These are phyloP conservation scores for Acanthochromis polyacanthus DNA, from an alignment of 2,113 vertebrate genomes.

Conservation along the genomic window DNA sequence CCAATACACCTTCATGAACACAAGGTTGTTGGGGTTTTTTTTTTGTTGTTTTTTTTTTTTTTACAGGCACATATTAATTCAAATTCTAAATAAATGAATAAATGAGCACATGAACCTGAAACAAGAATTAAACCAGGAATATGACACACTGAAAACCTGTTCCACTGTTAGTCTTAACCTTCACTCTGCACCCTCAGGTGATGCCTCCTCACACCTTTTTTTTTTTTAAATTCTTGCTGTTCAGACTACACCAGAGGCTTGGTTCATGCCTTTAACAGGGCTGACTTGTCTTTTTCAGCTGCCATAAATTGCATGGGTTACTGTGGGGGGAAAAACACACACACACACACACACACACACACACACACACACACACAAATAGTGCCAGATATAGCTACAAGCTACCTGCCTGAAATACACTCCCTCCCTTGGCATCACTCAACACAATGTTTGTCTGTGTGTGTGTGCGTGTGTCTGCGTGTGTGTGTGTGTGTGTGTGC, in stretches of 20 bases:
- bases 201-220: conserved; percentile 33
- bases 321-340: conserved; percentile 37
- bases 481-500: conserved; percentile 29
- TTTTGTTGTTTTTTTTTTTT: neutral
- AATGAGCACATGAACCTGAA: neutral
- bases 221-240: conserved; percentile 1
- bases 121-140: neutral
- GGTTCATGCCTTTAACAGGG: conserved; percentile 15
- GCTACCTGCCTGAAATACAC: conserved; percentile 76
- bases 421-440: conserved; percentile 73
- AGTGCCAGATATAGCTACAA: conserved; percentile 59
- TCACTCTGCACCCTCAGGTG: conserved; percentile 52
- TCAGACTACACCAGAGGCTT: conserved; percentile 28
- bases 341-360: too few relatives aligned
- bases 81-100: neutral
- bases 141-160: conserved; percentile 22
- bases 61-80: conserved; percentile 5
- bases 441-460: conserved; percentile 70
- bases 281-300: conserved; percentile 41
- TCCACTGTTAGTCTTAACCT: conserved; percentile 27
- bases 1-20: conserved; percentile 8
- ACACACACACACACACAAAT: conserved; percentile 33
- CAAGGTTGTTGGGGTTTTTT: conserved; percentile 12
- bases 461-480: conserved; percentile 51
- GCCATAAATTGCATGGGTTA: conserved; percentile 60